These are phyloP conservation scores for Serrognathus titanus DNA, from an alignment of 2,888 invertebrate genomes.

Conservation along the genomic window DNA sequence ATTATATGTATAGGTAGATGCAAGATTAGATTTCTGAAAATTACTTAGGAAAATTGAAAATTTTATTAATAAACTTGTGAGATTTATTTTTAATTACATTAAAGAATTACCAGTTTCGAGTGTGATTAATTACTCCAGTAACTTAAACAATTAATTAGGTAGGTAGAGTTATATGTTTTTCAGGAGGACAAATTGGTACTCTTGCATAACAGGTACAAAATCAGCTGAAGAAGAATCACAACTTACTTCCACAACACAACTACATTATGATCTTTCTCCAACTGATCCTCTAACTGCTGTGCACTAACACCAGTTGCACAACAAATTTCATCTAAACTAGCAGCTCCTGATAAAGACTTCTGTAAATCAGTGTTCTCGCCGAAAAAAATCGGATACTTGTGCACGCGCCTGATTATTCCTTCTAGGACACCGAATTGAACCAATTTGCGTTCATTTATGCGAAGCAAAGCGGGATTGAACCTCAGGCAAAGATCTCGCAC, in stretches of 20 bases:
- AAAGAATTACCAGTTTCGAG: no score
- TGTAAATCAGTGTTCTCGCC: slow-evolving; percentile 49
- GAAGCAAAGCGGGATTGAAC: slow-evolving; percentile 67
- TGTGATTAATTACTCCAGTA: no score
- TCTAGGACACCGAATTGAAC: slow-evolving; percentile 86
- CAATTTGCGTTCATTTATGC: slow-evolving; percentile 76
- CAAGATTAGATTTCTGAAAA: no score
- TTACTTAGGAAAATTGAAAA: no score
- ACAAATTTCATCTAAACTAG: slow-evolving; percentile 88
- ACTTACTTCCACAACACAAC: slow-evolving; percentile 74
- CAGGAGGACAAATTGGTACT: no score
- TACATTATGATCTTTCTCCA: slow-evolving; percentile 80
- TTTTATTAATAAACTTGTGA: no score
- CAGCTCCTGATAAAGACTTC: slow-evolving; percentile 73
- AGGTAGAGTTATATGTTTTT: no score
- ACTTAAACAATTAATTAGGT: no score
- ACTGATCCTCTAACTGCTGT: slow-evolving; percentile 73
- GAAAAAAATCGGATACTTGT: slow-evolving; percentile 56
- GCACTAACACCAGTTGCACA: slow-evolving; percentile 74
- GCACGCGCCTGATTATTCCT: slow-evolving; percentile 75
- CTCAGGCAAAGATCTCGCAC: slow-evolving; percentile 67
- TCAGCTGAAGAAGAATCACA: neutral
- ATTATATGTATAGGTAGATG: no score
- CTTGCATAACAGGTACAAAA: no score
- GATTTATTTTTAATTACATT: no score